phyloP scores from a whole-genome alignment of 2,888 invertebrate genomes.

The Ichneumoninae sp. region DNA sequence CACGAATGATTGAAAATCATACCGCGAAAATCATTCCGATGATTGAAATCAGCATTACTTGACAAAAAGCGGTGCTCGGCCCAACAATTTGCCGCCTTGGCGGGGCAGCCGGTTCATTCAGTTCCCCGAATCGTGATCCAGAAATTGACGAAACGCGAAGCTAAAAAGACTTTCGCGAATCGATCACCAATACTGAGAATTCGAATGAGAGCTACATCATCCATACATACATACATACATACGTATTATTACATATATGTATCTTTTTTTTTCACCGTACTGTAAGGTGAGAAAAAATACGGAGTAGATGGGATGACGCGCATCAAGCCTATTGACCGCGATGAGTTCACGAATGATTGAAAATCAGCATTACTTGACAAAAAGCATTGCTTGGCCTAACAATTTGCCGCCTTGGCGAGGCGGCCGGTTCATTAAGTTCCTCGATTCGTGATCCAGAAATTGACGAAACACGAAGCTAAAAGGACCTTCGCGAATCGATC shows the following conservation, averaged over 20 bases:
- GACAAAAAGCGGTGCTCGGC: too few species aligned
- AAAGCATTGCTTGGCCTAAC: too few species aligned
- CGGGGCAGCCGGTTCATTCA: constrained; percentile 1
- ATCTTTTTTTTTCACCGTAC: constrained; percentile 32
- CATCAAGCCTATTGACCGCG: constrained; percentile 16
- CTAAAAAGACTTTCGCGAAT: too few species aligned
- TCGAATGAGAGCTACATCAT: too few species aligned
- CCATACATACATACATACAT: background rate
- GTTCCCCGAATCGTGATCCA: background rate
- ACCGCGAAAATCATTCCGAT: too few species aligned
- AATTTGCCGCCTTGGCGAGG: too few species aligned
- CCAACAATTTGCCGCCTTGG: too few species aligned
- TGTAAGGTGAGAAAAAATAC: background rate
- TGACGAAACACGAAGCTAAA: too few species aligned
- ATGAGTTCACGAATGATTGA: constrained; percentile 2
- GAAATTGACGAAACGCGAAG: background rate
- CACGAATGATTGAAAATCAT: background rate
- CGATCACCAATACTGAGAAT: too few species aligned
- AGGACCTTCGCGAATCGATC: too few species aligned
- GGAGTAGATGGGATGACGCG: background rate
- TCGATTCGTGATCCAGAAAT: background rate
- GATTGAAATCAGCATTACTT: background rate
- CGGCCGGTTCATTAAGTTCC: constrained; percentile 8
- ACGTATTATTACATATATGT: too few species aligned
- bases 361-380: background rate